Evolutionary conservation across 2,797 vertebrate species (phyloP), one percentile per base, ranked within the genome.

Genomic region (Malacoraja senta): DNA sequence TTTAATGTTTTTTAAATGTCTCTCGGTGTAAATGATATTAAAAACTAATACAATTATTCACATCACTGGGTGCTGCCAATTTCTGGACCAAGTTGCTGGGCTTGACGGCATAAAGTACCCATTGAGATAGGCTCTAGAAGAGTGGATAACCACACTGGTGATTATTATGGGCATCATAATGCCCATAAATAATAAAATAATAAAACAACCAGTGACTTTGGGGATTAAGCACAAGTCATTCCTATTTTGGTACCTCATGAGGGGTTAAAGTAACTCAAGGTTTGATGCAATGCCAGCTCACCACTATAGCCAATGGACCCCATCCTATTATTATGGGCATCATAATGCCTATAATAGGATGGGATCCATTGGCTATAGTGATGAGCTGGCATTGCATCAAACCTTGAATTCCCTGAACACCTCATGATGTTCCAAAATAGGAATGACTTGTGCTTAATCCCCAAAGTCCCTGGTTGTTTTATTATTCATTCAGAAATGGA

Each of bases 401-500:
- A 72, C 24, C 38, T 76, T 26, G 21, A 74, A 68, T 71, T 44
- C 32, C 21, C 74, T 53, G 9, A 58, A 19, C 44, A 2, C 71
- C 38, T n/a, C 15, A 13, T 76, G 71, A 92, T 4, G 53, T 15
- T 26, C 29, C 58, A 13, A 76, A n/a, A 24, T 53, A n/a, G 90
- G 29, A 29, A 72, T 92, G 71, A 58, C n/a, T 29, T 72, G 1
- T 92, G 65, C 38, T 1, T 76, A 74, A 26, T 24, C 71, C 38
- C 35, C 68, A 91, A 74, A 38, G 38, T 13, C 65, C 21, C 24
- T 8, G 35, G 32, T 61, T 91, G 29, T 58, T 58, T 92, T 58
- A 92, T 58, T 58, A 74, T 92, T 92, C 90, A 72, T 92, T 91
- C 38, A 72, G 72, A 35, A 91, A 3, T 92, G 38, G 71, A 74